These are phyloP conservation scores for Orycteropus afer DNA, from an alignment of 2,113 vertebrate species.

Conservation along the genomic window DNA sequence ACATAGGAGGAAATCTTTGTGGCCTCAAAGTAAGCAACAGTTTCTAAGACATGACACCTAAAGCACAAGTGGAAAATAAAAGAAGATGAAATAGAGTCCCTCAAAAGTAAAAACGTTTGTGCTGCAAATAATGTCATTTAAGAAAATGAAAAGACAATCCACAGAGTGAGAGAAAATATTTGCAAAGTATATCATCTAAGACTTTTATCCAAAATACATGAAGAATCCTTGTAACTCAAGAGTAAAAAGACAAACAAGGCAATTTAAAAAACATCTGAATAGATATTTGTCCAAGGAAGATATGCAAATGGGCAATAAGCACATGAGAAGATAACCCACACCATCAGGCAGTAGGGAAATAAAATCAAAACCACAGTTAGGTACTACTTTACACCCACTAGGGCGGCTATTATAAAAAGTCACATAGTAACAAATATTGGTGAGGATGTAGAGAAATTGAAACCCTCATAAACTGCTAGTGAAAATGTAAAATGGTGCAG, in stretches of 20 bases:
- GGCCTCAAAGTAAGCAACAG: not conserved
- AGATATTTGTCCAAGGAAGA: no score
- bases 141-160: not conserved
- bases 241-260: no score
- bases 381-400: not conserved
- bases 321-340: no score
- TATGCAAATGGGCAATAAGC: no score
- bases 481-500: not conserved
- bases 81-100: not conserved
- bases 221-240: no score
- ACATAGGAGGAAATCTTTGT: not conserved
- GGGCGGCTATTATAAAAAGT: not conserved
- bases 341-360: not conserved
- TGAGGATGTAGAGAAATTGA: no score
- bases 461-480: no score
- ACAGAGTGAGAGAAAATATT: not conserved
- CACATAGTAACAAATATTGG: no score
- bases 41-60: not conserved
- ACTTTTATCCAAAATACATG: not conserved
- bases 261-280: no score
- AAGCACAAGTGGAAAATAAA: not conserved
- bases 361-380: not conserved
- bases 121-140: not conserved
- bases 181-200: not conserved
- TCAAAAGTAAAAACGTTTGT: not conserved